A percentile compares a stretch with the other conserved stretches of the same genome.
These are phyloP conservation scores for Anthopleura xanthogrammica DNA, from an alignment of 92 coral and sea anemone genomes.

Conservation along the genomic window DNA sequence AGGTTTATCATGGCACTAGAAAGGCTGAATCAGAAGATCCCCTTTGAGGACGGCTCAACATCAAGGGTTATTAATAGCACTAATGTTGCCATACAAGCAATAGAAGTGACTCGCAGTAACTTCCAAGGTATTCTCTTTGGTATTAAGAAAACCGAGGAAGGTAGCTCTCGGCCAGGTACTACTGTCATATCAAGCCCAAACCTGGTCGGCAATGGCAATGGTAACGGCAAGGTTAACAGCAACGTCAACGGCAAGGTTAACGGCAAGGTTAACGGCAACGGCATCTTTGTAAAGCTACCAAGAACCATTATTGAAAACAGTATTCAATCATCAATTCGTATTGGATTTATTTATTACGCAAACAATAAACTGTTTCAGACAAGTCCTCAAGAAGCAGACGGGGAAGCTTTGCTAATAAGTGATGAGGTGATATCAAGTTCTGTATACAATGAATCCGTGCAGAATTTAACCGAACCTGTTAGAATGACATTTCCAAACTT, in stretches of 20 bases:
- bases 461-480: conserved; percentile 24
- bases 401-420: conserved; percentile 17
- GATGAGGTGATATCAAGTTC: no score
- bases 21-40: conserved; percentile 52
- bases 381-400: no score
- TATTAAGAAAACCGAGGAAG: neutral
- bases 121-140: conserved; percentile 52
- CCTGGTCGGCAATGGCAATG: no score
- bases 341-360: no score
- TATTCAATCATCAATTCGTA: no score
- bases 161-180: no score
- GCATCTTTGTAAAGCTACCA: conserved; percentile 2
- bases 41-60: conserved; percentile 38
- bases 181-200: neutral
- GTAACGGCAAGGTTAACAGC: neutral
- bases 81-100: neutral
- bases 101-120: conserved; percentile 41
- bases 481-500: conserved; percentile 16
- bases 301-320: no score
- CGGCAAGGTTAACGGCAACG: neutral
- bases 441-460: neutral
- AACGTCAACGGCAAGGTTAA: neutral
- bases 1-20: conserved; percentile 71
- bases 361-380: no score
- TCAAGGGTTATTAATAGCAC: neutral